A percentile compares a stretch with the other conserved stretches of the same genome.
Conservation (phyloP, 2,888 invertebrate species). For the Ichneumon xanthorius region DNA sequence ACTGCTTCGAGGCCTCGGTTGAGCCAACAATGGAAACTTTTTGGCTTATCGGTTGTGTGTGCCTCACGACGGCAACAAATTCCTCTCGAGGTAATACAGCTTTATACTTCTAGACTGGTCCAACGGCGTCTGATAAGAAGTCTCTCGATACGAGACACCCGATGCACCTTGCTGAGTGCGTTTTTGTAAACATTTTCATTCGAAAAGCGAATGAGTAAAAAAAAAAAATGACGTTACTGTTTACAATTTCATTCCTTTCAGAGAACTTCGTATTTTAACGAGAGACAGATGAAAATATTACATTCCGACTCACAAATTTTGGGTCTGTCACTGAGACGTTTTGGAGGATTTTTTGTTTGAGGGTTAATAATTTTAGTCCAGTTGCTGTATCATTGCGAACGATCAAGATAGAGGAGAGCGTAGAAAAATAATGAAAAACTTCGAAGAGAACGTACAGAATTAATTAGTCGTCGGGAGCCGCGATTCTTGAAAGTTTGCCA, state of each 20-base stretch:
- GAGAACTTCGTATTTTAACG: too few relatives aligned
- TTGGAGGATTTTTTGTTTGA: not conserved
- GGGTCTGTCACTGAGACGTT: too few relatives aligned
- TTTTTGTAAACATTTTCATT: not conserved
- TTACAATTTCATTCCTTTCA: not conserved
- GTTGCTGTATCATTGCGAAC: not conserved
- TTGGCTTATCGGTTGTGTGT: conserved; percentile 76
- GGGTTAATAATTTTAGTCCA: not conserved
- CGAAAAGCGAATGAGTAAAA: not conserved
- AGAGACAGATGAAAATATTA: too few relatives aligned
- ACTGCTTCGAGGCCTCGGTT: conserved; percentile 72
- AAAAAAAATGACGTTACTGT: not conserved
- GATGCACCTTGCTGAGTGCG: not conserved
- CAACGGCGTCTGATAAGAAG: not conserved
- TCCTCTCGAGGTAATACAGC: conserved; percentile 65
- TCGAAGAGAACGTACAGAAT: conserved; percentile 11
- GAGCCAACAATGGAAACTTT: conserved; percentile 72
- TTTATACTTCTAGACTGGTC: conserved; percentile 34
- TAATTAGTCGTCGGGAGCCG: conserved; percentile 35
- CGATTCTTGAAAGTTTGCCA: conserved; percentile 41
- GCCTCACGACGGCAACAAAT: conserved; percentile 72
- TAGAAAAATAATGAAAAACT: conserved; percentile 19
- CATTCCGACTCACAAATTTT: too few relatives aligned
- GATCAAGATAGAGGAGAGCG: conserved; percentile 1
- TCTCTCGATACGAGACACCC: conserved; percentile 4